These are phyloP conservation scores for Ceratina australensis DNA, from an alignment of 1,140 invertebrate species.

Conservation along the genomic window DNA sequence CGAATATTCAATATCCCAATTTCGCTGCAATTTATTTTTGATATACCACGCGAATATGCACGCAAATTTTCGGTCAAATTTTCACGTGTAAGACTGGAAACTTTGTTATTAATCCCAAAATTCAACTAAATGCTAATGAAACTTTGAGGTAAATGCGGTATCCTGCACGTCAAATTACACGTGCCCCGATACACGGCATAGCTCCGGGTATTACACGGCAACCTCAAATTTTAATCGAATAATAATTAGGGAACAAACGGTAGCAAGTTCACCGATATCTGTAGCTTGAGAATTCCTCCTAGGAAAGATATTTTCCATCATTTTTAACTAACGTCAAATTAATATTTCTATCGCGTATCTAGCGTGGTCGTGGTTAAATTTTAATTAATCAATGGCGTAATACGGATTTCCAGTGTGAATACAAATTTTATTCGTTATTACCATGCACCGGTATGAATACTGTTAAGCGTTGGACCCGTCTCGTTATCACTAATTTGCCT, in stretches of 20 bases:
- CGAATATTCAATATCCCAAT: too few species aligned
- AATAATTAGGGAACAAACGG: not conserved
- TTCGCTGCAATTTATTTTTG: not conserved
- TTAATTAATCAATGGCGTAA: not conserved
- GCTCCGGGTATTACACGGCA: not conserved
- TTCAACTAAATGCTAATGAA: conserved; percentile 8
- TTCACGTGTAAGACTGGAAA: not conserved
- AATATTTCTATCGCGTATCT: not conserved
- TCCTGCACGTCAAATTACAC: not conserved
- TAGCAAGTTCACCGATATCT: too few species aligned
- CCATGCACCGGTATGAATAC: not conserved
- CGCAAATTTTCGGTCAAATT: not conserved
- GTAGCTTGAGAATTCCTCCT: too few species aligned
- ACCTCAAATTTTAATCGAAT: not conserved
- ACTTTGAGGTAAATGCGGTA: conserved; percentile 7
- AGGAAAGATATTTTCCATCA: not conserved
- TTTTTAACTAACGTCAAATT: not conserved
- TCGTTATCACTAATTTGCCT: conserved; percentile 10
- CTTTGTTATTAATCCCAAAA: not conserved
- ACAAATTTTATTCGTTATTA: not conserved
- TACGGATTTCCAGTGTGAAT: not conserved
- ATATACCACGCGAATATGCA: not conserved
- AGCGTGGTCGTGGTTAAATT: not conserved
- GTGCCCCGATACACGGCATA: too few species aligned
- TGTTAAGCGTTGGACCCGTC: not conserved